Percentiles rank a stretch among this genome's conserved stretches.
These are phyloP conservation scores for Micrasema minimum DNA, from an alignment of 1,140 invertebrate genomes.

Conservation along the genomic window DNA sequence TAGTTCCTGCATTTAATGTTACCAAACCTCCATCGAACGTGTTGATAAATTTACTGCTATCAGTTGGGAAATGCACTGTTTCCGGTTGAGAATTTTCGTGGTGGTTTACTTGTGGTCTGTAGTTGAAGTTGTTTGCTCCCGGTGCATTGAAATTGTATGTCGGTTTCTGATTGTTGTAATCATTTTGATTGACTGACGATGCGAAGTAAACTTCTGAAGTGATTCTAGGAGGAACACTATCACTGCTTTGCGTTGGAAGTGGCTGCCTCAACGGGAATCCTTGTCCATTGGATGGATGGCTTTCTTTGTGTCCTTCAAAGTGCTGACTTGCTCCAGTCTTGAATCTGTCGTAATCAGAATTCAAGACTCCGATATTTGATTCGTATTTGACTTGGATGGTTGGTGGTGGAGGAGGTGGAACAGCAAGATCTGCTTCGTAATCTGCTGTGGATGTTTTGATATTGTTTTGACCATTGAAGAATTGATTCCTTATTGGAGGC, in stretches of 20 bases:
- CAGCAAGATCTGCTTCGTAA: conserved; percentile 64
- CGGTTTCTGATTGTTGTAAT: conserved; percentile 43
- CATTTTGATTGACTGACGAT: conserved; percentile 59
- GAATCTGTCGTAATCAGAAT: conserved; percentile 46
- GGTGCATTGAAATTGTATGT: conserved; percentile 45
- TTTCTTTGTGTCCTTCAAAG: conserved; percentile 40
- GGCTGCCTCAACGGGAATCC: conserved; percentile 59
- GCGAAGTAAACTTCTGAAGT: conserved; percentile 67
- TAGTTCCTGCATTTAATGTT: conserved; percentile 50
- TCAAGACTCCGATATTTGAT: conserved; percentile 47
- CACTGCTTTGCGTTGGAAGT: conserved; percentile 41
- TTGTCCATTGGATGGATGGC: conserved; percentile 61
- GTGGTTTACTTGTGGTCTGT: conserved; percentile 23
- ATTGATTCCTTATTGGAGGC: conserved; percentile 43
- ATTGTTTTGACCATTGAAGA: conserved; percentile 40
- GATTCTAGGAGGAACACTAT: conserved; percentile 60
- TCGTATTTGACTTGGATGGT: conserved; percentile 55
- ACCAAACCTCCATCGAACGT: conserved; percentile 49
- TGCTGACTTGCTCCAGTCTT: conserved; percentile 34
- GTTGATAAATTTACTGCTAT: conserved; percentile 46
- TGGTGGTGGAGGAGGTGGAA: conserved; percentile 63
- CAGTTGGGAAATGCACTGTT: conserved; percentile 36
- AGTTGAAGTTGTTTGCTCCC: conserved; percentile 29
- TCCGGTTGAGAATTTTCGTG: background rate
- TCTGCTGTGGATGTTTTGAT: conserved; percentile 53